Evolutionary conservation across 2,797 vertebrate genomes (phyloP), one percentile per base, ranked within the genome.

Genomic region (Acipenser transmontanus): DNA sequence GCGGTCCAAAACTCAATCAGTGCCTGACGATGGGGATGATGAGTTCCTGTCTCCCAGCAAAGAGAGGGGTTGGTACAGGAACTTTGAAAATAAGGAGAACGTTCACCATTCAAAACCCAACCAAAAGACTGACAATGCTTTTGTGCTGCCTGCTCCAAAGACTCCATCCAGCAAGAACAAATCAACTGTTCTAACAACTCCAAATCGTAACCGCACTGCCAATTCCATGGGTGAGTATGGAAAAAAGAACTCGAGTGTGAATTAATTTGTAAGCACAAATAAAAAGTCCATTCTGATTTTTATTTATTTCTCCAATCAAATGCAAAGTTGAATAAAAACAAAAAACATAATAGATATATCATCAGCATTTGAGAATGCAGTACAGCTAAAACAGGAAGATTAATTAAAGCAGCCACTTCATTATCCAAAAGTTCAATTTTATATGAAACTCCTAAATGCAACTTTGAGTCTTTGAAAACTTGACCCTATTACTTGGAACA

Each of bases 1-100:
- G 91, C 81, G 74, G 75, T 67, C 72, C 0, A 69, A 71, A 9
- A 82, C 75, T 59, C 86, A 81, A 47, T 74, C 77, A 49, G 73
- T 77, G 8, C 59, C 68, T 65, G 73, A 75, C 68, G 69, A 62
- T 73, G 66, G 0, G 0, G 81, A 80, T 69, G 80, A 77, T 68
- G 76, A 79, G 59, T 67, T 78, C 64, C 61, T 76, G 72, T 75
- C 76, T 73, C 80, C 85, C 54, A 70, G 76, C 65, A 79, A 73
- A 63, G 82, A 81, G 59, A 77, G 72, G 73, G 61, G 70, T 67
- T 62, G 71, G 71, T 70, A 80, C 50, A 81, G 78, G 71, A 77
- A 78, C 68, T 69, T 48, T 49, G 84, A 91, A 77, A 90, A 94
- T 84, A 94, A 96, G 86, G 94, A 96, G 73, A 95, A 97, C 67